These are phyloP conservation scores for Leptodirus hochenwartii DNA, from an alignment of 2,888 invertebrate genomes.

Conservation along the genomic window DNA sequence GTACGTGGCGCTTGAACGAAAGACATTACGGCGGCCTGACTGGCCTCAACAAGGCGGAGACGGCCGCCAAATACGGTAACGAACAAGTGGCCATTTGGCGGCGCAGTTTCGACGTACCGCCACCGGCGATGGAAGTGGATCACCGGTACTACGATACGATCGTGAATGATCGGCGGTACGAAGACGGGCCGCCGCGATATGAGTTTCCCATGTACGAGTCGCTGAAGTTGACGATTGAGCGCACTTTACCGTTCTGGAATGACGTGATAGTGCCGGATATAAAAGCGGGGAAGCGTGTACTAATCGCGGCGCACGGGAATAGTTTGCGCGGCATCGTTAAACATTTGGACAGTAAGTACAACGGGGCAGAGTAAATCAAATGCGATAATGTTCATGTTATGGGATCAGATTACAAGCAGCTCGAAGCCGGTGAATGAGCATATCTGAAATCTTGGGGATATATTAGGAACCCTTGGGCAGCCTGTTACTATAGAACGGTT, in stretches of 20 bases:
- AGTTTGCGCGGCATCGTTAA: conserved; percentile 77
- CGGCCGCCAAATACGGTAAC: conserved; percentile 46
- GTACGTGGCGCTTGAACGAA: conserved; percentile 46
- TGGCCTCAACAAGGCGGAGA: conserved; percentile 46
- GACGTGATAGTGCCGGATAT: conserved; percentile 70
- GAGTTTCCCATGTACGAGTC: conserved; percentile 78
- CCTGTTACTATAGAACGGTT: too few species aligned
- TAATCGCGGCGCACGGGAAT: conserved; percentile 81
- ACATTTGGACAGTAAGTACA: conserved; percentile 48
- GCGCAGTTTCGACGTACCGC: conserved; percentile 69
- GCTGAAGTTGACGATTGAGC: conserved; percentile 63
- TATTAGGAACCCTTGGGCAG: too few species aligned
- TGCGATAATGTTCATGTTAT: too few species aligned
- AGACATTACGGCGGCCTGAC: conserved; percentile 49
- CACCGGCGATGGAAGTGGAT: conserved; percentile 64
- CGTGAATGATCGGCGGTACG: conserved; percentile 56
- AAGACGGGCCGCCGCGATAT: conserved; percentile 46
- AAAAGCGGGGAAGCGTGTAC: conserved; percentile 61
- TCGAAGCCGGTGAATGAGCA: too few species aligned
- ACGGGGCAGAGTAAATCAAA: conserved; percentile 1
- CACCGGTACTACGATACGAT: conserved; percentile 65
- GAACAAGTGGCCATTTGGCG: conserved; percentile 74
- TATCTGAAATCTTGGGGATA: too few species aligned
- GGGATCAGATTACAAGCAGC: too few species aligned
- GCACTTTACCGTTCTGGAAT: conserved; percentile 82